Base-by-base conservation (phyloP, 1,140 invertebrate species). In the Conopomorpha cramerella region DNA sequence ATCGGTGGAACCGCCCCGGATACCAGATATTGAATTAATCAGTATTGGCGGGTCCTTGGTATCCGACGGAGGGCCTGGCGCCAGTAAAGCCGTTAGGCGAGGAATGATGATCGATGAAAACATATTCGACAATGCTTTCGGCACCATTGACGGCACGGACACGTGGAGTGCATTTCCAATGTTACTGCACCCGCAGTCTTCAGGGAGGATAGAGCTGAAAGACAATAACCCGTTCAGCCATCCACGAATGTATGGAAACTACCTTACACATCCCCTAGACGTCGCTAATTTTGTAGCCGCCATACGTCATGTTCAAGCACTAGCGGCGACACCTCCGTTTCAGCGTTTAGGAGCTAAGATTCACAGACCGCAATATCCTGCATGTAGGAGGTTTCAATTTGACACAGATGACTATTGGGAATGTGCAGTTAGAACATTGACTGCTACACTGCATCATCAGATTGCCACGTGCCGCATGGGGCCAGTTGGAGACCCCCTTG, bases 401-500 rank as follows among this genome's bases (percentile, higher is more conserved):
- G 81, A 60, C 2, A 78, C 72, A 3, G 86, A 89, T 33, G 70
- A 78, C 1, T 92, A 92, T 46, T 91, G 89, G 86, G 76, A 81
- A 19, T 93, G 91, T 51, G 83, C 85, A n/a, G 67, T 88, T 1
- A 79, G 77, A 34, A 79, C 85, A 30, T 46, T 87, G 6, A 82
- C 82, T 0, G 55, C 78, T 0, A 84, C 84, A 26, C 77, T 88
- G 43, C 87, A 90, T 49, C 88, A 92, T 53, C 86, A 87, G 40
- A 72, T 84, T 3, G 79, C 84, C 0, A 89, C 88, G 0, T 84
- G 81, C 15, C 90, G 87, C 62, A 93, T 93, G 91, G 91, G 91
- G 0, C 83, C 86, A 0, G 13, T 42, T 0, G 57, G 46, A 1
- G 90, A 93, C 62, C 53, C 71, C 2, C 56, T 72, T 16, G 85